Evolutionary conservation across 2,888 invertebrate species (phyloP), one percentile per base, ranked within the genome.

Genomic region (Philaethria dido): DNA sequence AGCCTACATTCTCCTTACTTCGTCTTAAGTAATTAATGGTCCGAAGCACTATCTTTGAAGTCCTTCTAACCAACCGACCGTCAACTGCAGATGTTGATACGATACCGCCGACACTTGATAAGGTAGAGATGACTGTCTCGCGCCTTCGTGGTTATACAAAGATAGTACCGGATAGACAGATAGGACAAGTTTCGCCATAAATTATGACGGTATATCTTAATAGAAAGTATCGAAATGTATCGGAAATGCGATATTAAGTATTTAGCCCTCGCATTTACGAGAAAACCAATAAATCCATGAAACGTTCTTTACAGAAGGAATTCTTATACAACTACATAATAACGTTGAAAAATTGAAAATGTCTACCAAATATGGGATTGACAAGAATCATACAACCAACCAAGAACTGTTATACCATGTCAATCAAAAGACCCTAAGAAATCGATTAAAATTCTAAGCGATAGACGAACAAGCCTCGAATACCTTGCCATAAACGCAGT

Each of bases 371-470:
- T 0, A 60, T 25, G 60, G 45, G 3, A 47, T 45, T 18, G 45
- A 60, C 44, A 47, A 60, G 29, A 44, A 60, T 60, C 29, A 22
- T 57, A 66, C 33, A 47, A 55, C 13, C 45, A 45, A 66, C 52
- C 50, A 50, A 71, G 64, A 67, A 69, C 44, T 60, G 64, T 64
- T 52, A 62, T 69, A 69, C 62, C 64, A 64, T 66, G 70, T 68
- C 66, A 63, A 66, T 66, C 69, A 64, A 54, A 57, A 54, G 25
- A 63, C 69, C 63, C 66, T 71, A 69, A 71, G 69, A 71, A 69
- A 71, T 44, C 64, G 69, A 69, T 71, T 71, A 71, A 71, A 66
- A 71, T 71, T 71, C 71, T 69, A 67, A 62, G 62, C 71, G 69
- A 42, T 66, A 64, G 61, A 66, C 25, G 64, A 66, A 64, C 66